A percentile compares a stretch with the other conserved stretches of the same genome.
Evolutionary conservation across 1,140 invertebrate genomes (phyloP).

Genomic region (Drosophila sp.): DNA sequence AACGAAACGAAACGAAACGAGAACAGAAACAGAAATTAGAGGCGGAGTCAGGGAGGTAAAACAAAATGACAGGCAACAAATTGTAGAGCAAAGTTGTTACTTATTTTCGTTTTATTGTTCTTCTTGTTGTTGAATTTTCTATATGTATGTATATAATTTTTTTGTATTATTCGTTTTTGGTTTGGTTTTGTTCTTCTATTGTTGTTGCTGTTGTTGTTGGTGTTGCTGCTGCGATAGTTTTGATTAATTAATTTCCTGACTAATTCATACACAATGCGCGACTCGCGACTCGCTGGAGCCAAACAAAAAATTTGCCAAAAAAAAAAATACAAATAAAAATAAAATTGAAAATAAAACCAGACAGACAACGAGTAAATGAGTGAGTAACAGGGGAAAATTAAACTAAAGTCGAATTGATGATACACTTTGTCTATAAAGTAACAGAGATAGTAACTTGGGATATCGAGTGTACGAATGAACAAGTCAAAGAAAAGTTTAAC

Average conservation of each 20-base stretch:
- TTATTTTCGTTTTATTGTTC: slow-evolving; percentile 32
- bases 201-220: slow-evolving; percentile 33
- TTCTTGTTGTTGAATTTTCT: slow-evolving; percentile 29
- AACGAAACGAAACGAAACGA: slow-evolving; percentile 55
- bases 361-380: slow-evolving; percentile 7
- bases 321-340: slow-evolving; percentile 22
- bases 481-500: no score
- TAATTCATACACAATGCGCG: slow-evolving; percentile 79
- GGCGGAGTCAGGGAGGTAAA: slow-evolving; percentile 1
- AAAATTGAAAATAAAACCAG: background rate
- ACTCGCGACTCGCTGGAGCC: slow-evolving; percentile 77
- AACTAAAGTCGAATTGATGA: slow-evolving; percentile 47
- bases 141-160: background rate
- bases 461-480: no score
- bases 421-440: slow-evolving; percentile 6
- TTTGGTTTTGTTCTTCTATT: slow-evolving; percentile 27
- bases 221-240: slow-evolving; percentile 67
- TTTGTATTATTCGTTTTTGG: slow-evolving; percentile 24
- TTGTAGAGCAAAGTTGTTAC: slow-evolving; percentile 64
- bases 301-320: slow-evolving; percentile 61
- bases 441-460: no score
- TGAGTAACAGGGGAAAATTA: background rate
- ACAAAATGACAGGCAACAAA: slow-evolving; percentile 76
- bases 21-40: background rate
- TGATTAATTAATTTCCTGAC: slow-evolving; percentile 82